Conservation (phyloP, 2,113 vertebrate species). For the Tyrannus savana region DNA sequence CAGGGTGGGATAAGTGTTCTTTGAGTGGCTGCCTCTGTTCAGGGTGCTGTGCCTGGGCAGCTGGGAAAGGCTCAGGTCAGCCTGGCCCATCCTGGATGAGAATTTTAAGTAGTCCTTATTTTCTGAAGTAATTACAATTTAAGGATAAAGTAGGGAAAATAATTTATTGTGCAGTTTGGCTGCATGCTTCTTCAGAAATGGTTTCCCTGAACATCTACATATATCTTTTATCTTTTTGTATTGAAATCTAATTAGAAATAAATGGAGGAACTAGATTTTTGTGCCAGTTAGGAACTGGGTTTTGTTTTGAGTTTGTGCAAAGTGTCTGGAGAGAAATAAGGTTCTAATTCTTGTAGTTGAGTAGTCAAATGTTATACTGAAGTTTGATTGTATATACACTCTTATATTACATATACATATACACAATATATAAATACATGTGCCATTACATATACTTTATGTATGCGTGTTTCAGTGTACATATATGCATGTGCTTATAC, state of each 20-base stretch:
- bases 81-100: not conserved
- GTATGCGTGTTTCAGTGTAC: not conserved
- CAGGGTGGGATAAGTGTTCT: not conserved
- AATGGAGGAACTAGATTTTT: not conserved
- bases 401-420: not conserved
- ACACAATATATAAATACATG: not conserved
- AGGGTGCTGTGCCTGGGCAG: not conserved
- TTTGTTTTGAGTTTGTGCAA: not conserved
- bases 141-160: not conserved
- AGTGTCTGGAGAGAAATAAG: not conserved
- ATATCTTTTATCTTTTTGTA: not conserved
- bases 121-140: not conserved
- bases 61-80: accelerated
- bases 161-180: not conserved
- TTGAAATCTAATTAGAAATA: not conserved
- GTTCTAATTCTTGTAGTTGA: not conserved
- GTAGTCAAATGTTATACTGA: not conserved
- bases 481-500: not conserved
- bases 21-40: not conserved
- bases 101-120: not conserved
- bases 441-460: not conserved
- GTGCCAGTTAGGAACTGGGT: not conserved
- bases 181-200: not conserved
- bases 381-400: not conserved
- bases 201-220: not conserved